phyloP scores from a whole-genome alignment of 2,888 invertebrate genomes.

The Xestia rhomboidea region DNA sequence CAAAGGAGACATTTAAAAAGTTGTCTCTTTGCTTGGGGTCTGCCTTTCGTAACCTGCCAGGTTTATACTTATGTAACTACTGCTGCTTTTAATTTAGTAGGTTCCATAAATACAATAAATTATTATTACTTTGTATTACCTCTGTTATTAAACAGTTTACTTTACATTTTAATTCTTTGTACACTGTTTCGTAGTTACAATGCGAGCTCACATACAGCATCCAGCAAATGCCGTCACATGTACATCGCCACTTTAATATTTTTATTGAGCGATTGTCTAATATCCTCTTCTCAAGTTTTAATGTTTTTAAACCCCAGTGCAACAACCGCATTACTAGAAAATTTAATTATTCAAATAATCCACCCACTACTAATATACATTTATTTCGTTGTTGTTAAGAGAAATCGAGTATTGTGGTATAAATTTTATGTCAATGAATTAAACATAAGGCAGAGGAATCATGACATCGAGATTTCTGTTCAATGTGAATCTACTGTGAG shows the following conservation, averaged over 20 bases:
- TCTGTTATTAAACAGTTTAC: not conserved
- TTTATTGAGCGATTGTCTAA: conserved; percentile 3
- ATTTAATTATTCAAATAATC: not conserved
- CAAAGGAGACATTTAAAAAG: conserved; percentile 1
- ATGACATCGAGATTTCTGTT: too few relatives aligned
- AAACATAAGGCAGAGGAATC: too few relatives aligned
- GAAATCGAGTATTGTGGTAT: not conserved
- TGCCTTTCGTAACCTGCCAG: not conserved
- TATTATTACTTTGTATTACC: not conserved
- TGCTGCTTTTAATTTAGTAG: not conserved
- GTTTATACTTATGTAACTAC: not conserved
- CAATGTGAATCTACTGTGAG: too few relatives aligned
- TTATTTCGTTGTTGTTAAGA: not conserved
- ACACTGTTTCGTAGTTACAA: not conserved
- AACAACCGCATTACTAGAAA: not conserved
- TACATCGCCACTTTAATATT: conserved; percentile 6
- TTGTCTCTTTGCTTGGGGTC: conserved; percentile 9
- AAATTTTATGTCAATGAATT: too few relatives aligned
- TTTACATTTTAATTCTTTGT: not conserved
- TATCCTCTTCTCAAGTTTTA: not conserved
- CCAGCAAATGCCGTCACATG: conserved; percentile 1
- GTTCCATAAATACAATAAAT: accelerated
- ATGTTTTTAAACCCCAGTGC: not conserved
- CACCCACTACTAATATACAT: not conserved
- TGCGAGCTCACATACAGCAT: too few relatives aligned